Evolutionary conservation across 2,113 vertebrate species (phyloP).

Genomic region (Hippoglossus stenolepis): DNA sequence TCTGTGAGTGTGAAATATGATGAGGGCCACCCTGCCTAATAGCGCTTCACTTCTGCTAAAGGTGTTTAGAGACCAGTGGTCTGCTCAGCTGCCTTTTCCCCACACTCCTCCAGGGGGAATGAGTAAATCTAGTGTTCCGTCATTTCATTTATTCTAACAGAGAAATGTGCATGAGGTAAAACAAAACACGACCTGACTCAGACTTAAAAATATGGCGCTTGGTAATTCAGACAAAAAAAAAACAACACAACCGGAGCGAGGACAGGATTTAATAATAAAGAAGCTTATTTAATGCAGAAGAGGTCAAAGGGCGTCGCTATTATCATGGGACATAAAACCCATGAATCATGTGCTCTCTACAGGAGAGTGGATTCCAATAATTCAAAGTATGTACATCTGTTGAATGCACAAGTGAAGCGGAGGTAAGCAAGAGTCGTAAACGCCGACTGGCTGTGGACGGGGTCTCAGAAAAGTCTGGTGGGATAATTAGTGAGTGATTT

Average conservation of each 20-base stretch:
- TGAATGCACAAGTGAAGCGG: neutral
- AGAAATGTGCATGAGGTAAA: neutral
- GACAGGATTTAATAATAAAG: no score
- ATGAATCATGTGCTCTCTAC: no score
- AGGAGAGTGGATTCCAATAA: neutral
- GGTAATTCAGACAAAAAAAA: neutral
- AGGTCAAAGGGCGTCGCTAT: neutral
- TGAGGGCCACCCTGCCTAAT: conserved; percentile 17
- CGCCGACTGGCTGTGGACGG: neutral
- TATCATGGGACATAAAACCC: neutral
- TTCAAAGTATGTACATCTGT: neutral
- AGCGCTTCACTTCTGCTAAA: conserved; percentile 41
- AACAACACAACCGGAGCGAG: no score
- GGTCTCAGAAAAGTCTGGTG: conserved; percentile 56
- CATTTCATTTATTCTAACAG: conserved; percentile 29
- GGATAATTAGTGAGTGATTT: conserved; percentile 71
- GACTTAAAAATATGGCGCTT: no score
- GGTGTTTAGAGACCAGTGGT: conserved; percentile 36
- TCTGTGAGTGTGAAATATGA: conserved; percentile 50
- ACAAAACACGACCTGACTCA: neutral
- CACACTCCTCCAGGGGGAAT: neutral
- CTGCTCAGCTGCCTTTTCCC: conserved; percentile 12
- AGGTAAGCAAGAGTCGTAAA: no score
- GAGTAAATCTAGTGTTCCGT: neutral
- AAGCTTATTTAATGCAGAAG: no score